Evolutionary conservation across 2,797 vertebrate genomes (phyloP), one percentile per base, ranked within the genome.

Genomic region (Toxotes lorentzi): DNA sequence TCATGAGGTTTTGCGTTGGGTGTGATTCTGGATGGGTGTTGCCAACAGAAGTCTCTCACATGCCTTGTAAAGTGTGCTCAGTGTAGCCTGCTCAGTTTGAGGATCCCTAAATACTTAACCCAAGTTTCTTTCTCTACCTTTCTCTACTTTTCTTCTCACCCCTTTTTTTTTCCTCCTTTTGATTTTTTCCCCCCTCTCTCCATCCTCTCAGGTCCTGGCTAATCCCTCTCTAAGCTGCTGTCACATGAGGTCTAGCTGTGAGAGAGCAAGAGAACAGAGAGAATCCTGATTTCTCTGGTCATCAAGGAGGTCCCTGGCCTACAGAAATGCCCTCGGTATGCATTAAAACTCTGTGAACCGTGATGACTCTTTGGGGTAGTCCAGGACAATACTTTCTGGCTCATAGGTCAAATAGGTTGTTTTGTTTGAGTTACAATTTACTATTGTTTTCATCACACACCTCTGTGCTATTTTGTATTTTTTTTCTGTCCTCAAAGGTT

Each of bases 201-300:
- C 24, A 47, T 53, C 83, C 68, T 81, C 56, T 56, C 70, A 65
- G 60, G 83, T 85, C 75, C 66, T 62, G 47, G 59, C 62, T 94
- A 94, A 94, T 94, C 92, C 90, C 67, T 73, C 47, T 71, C 75
- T 94, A 92, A 93, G 87, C 90, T 87, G 85, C 82, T 85, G 87
- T 94, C 91, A 92, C 93, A 90, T 92, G 92, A 90, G 83, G 75
- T 83, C 80, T 92, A 70, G 92, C 84, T 89, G 83, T 81, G 77
- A 65, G 84, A 73, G 57, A 65, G 70, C 50, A 32, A 34, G 74
- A 75, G 64, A 86, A 81, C 79, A 35, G 51, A 85, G 83, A 75
- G 81, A 85, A 88, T 89, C 78, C 57, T 17, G 70, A 76, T 71
- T 64, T 85, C 58, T 74, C 2, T 10, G 16, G 66, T 80, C 79